These are phyloP conservation scores for Aporrectodea caliginosa DNA, from an alignment of 1,140 invertebrate genomes.

Conservation along the genomic window DNA sequence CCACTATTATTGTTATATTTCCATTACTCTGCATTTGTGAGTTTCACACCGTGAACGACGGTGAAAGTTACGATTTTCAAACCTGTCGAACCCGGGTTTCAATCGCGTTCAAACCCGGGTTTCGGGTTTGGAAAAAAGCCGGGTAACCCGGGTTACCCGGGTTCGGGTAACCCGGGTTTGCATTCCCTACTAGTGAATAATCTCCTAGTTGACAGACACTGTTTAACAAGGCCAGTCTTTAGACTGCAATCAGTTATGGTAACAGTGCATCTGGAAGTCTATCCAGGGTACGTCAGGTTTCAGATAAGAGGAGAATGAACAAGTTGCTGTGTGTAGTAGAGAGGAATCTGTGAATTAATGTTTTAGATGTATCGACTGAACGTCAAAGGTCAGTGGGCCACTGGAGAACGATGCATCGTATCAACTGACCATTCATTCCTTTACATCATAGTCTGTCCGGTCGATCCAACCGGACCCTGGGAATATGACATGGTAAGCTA, in stretches of 20 bases:
- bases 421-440: constrained; percentile 34
- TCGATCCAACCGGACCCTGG: constrained; percentile 48
- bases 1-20: too few relatives aligned
- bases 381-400: constrained; percentile 84
- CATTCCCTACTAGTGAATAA: background rate
- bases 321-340: background rate
- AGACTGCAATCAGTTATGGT: background rate
- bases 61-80: too few relatives aligned
- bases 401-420: constrained; percentile 72
- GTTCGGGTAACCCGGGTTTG: too few relatives aligned
- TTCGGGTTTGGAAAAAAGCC: background rate
- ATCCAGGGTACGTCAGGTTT: background rate
- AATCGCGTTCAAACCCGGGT: too few relatives aligned
- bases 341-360: constrained; percentile 34
- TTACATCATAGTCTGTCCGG: constrained; percentile 44
- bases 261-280: constrained; percentile 6
- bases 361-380: constrained; percentile 81
- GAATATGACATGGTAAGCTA: constrained; percentile 44
- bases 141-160: too few relatives aligned
- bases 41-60: too few relatives aligned
- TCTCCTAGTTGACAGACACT: constrained; percentile 5
- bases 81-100: too few relatives aligned
- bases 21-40: too few relatives aligned
- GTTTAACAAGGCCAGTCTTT: background rate
- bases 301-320: background rate